Evolutionary conservation across 2,797 vertebrate species (phyloP).

Genomic region (Acrossocheilus fasciatus): DNA sequence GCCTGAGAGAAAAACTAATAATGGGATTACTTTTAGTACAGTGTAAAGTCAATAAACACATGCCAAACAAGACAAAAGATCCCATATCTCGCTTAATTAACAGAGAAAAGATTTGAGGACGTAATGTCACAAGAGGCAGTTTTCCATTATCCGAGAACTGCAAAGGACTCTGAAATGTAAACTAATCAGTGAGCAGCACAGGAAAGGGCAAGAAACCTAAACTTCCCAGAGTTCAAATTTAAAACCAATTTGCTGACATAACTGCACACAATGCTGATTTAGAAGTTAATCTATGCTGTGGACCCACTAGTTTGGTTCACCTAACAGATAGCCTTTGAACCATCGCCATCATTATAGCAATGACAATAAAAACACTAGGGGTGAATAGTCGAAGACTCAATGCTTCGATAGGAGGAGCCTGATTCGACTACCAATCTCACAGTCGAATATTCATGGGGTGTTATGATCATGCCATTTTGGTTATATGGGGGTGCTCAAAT

Average conservation of each 20-base stretch:
- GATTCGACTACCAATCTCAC: too few species aligned
- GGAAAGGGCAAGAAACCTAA: slow-evolving; percentile 8
- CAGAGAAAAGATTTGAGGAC: neutral
- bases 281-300: neutral
- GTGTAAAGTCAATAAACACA: neutral
- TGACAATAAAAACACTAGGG: neutral
- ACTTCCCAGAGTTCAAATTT: slow-evolving; percentile 13
- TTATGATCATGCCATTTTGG: too few species aligned
- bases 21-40: neutral
- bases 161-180: neutral
- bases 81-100: neutral
- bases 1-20: slow-evolving; percentile 3
- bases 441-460: too few species aligned
- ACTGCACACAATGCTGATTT: neutral
- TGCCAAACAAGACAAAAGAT: neutral
- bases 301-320: neutral
- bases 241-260: slow-evolving; percentile 9
- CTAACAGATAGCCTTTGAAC: neutral
- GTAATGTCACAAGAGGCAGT: neutral
- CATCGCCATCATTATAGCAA: neutral
- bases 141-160: neutral
- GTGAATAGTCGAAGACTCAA: too few species aligned
- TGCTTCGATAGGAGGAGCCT: too few species aligned
- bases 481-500: too few species aligned
- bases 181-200: slow-evolving; percentile 3